Conservation (phyloP, 2,888 invertebrate species). For the Latrodectus elegans region DNA sequence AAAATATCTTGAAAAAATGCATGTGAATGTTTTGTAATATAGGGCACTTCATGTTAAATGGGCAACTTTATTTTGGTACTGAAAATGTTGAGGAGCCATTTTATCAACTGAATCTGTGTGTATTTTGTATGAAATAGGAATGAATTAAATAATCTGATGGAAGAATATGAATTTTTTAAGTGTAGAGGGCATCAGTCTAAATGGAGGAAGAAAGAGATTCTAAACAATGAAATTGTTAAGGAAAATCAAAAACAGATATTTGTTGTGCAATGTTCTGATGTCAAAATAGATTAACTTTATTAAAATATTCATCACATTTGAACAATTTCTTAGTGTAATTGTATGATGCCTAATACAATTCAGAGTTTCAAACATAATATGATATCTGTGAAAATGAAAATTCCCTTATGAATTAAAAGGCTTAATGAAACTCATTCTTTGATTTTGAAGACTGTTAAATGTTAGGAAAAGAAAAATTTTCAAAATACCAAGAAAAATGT, state of each 20-base stretch:
- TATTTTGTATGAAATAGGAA: not conserved
- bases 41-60: not conserved
- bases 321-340: too few species aligned
- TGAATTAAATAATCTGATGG: not conserved
- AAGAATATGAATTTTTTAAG: not conserved
- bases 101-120: not conserved
- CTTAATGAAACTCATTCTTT: not conserved
- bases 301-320: too few species aligned
- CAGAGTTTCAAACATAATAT: slow-evolving; percentile 1
- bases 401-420: not conserved
- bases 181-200: not conserved
- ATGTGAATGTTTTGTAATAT: not conserved
- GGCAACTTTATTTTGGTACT: not conserved
- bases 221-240: not conserved
- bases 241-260: too few species aligned
- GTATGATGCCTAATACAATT: not conserved
- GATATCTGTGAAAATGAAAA: not conserved
- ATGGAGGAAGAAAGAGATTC: not conserved
- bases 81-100: not conserved
- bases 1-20: not conserved
- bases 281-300: too few species aligned
- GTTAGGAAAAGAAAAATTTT: too few species aligned
- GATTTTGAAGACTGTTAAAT: too few species aligned
- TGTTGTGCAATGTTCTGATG: too few species aligned
- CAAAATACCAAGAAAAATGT: too few species aligned